Evolutionary conservation across 2,797 vertebrate species (phyloP), one percentile per base, ranked within the genome.

Genomic region (Loriculus beryllinus): DNA sequence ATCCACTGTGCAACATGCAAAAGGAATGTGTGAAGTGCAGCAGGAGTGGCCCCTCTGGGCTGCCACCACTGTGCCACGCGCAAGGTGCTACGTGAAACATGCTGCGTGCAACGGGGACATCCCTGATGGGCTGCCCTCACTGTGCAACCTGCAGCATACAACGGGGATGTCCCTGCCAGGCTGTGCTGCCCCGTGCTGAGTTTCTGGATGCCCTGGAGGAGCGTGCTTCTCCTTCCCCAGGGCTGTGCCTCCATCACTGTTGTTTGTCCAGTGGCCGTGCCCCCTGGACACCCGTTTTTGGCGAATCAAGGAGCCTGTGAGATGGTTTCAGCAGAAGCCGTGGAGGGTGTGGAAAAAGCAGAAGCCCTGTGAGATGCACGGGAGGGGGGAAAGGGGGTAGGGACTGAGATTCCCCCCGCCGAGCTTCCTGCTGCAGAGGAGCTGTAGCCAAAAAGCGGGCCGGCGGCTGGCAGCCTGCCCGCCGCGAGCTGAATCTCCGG

Each of bases 381-480:
- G 13, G 17, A 8, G 31, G 6, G 31, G 3, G 6, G 6, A 31
- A 19, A 3, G 37, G 45, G 48, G 70, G 56, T 72, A 68, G 22
- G 70, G 84, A 49, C 88, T 72, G 77, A 39, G 82, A 65, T 51
- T 31, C 52, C 76, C 88, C 74, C 91, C 16, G 1, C 67, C 1
- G 22, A 87, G 87, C 92, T 92, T 83, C 95, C 90, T 86, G 94
- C 95, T 92, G 93, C 48, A 69, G 64, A 87, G 92, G 69, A 94
- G 93, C 80, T 35, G 65, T 80, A 87, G 93, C 88, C 93, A 90
- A 91, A 93, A 92, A 85, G 80, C 86, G 65, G 95, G 79, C 93
- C 16, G 10, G 93, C 26, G n/a, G 83, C 93, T 96, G 97, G 97
- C 97, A 95, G 90, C 76, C 79, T 92, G 96, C 97, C 96, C 81